A percentile compares a stretch with the other conserved stretches of the same genome.
Evolutionary conservation across 2,888 invertebrate species (phyloP).

Genomic region (Xestoiulus laeticollis): DNA sequence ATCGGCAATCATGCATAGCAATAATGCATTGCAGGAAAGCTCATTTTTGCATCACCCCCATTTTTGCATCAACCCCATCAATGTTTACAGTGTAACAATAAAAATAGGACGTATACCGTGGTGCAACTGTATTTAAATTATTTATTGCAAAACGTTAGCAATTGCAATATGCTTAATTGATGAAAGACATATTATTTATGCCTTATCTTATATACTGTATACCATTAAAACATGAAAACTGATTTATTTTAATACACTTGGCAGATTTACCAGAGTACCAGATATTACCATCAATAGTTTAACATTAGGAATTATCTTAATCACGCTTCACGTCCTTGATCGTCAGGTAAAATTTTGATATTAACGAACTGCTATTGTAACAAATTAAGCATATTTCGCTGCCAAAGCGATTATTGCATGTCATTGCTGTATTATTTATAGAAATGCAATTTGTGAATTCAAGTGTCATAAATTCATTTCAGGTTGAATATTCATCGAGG

Average conservation of each 20-base stretch:
- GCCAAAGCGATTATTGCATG: neutral
- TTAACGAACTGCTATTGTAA: neutral
- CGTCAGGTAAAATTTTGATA: slow-evolving; percentile 56
- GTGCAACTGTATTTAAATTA: too few species aligned
- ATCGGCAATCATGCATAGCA: too few species aligned
- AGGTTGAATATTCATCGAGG: slow-evolving; percentile 90
- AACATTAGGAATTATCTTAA: slow-evolving; percentile 56
- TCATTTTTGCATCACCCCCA: too few species aligned
- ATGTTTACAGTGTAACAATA: too few species aligned
- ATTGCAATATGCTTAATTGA: too few species aligned
- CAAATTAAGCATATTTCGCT: neutral
- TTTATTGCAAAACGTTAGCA: too few species aligned
- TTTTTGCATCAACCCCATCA: too few species aligned
- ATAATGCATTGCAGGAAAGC: too few species aligned
- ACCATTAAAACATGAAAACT: slow-evolving; percentile 17
- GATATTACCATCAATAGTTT: slow-evolving; percentile 54
- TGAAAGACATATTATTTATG: too few species aligned
- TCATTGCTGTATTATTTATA: neutral
- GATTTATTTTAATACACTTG: slow-evolving; percentile 8
- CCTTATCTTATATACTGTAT: too few species aligned
- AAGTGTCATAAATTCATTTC: slow-evolving; percentile 62
- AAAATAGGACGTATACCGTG: too few species aligned
- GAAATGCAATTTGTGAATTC: neutral
- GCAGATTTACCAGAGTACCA: slow-evolving; percentile 53
- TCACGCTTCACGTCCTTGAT: slow-evolving; percentile 58